Evolutionary conservation across 2,888 invertebrate genomes (phyloP).

Genomic region (Agriotes lineatus): DNA sequence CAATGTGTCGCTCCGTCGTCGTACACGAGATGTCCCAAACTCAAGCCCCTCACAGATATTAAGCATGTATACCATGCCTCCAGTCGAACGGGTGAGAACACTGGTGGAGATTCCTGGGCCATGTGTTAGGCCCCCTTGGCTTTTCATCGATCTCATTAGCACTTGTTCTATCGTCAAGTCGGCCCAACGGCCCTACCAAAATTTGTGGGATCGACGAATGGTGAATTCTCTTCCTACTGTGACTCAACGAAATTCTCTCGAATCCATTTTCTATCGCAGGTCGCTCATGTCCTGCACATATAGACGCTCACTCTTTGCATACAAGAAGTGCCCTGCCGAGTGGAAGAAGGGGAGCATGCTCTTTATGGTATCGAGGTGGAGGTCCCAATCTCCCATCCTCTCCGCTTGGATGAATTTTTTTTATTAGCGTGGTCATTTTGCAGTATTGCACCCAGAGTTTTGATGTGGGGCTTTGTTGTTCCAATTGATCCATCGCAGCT

Average conservation of each 20-base stretch:
- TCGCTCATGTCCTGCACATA: background rate
- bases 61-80: slow-evolving; percentile 42
- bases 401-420: background rate
- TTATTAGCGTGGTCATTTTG: slow-evolving; percentile 3
- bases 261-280: slow-evolving; percentile 15
- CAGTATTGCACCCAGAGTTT: slow-evolving; percentile 15
- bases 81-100: slow-evolving; percentile 44
- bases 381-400: slow-evolving; percentile 2
- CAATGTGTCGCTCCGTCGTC: slow-evolving; percentile 36
- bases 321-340: slow-evolving; percentile 35
- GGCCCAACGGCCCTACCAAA: slow-evolving; percentile 50
- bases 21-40: slow-evolving; percentile 19
- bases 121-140: slow-evolving; percentile 46
- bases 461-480: slow-evolving; percentile 2
- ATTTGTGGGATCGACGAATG: slow-evolving; percentile 46
- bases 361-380: slow-evolving; percentile 17
- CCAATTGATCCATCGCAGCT: background rate
- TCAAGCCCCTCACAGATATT: slow-evolving; percentile 50
- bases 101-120: slow-evolving; percentile 45
- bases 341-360: slow-evolving; percentile 39
- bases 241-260: slow-evolving; percentile 17
- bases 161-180: slow-evolving; percentile 56
- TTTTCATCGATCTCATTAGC: slow-evolving; percentile 54
- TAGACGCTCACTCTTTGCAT: slow-evolving; percentile 24
- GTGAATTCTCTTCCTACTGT: slow-evolving; percentile 24